These are phyloP conservation scores for Pseudochaenichthys georgianus DNA, from an alignment of 2,797 vertebrate genomes.

Conservation along the genomic window DNA sequence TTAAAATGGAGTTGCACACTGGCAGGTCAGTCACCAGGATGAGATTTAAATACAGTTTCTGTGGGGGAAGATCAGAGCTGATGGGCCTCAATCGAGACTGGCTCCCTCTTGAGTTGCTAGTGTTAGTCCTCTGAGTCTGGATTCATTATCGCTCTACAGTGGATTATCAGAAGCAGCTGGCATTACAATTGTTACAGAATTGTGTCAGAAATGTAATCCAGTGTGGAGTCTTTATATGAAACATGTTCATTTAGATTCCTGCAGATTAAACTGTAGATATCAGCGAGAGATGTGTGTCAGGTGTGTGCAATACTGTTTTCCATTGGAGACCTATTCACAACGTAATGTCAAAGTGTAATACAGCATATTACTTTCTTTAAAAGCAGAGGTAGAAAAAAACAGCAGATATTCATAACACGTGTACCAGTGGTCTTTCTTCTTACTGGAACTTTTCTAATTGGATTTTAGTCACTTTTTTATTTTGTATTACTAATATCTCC, in stretches of 20 bases:
- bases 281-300: slow-evolving; percentile 29
- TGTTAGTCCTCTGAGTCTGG: slow-evolving; percentile 25
- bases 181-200: slow-evolving; percentile 23
- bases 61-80: no score
- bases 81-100: no score
- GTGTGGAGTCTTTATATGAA: slow-evolving; percentile 11
- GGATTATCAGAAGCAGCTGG: slow-evolving; percentile 26
- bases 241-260: background rate
- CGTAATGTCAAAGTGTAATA: slow-evolving; percentile 25
- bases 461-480: slow-evolving; percentile 27
- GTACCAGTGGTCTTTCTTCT: background rate
- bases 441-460: slow-evolving; percentile 18
- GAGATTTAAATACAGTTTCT: no score
- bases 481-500: slow-evolving; percentile 32
- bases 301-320: slow-evolving; percentile 5
- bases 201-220: slow-evolving; percentile 5
- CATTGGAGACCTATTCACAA: background rate
- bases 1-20: no score
- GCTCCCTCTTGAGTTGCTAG: background rate
- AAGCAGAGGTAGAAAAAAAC: slow-evolving; percentile 41
- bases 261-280: slow-evolving; percentile 1
- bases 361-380: slow-evolving; percentile 49
- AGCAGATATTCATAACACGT: slow-evolving; percentile 6
- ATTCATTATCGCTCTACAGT: slow-evolving; percentile 25
- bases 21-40: no score